Evolutionary conservation across 2,888 invertebrate genomes (phyloP).

Genomic region (Melieria picta): DNA sequence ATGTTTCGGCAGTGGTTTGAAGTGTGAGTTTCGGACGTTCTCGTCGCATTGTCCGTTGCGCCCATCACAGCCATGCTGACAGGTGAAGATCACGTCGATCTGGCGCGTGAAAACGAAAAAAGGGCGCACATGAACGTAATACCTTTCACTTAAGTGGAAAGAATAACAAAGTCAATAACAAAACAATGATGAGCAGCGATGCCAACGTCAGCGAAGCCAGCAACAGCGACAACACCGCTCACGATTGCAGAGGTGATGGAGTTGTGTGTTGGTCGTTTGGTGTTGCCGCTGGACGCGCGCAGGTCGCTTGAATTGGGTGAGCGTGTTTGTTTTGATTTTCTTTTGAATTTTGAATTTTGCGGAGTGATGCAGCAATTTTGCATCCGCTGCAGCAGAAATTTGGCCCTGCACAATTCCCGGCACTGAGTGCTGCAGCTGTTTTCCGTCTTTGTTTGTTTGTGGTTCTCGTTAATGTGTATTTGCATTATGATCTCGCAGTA

Average conservation of each 20-base stretch:
- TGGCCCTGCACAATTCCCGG: not conserved
- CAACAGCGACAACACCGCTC: slow-evolving; percentile 1
- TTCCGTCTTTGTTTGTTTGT: not conserved
- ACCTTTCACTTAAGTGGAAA: not conserved
- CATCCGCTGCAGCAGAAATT: too few species aligned
- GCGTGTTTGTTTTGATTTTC: slow-evolving; percentile 55
- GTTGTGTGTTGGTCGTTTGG: too few species aligned
- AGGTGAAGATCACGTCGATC: slow-evolving; percentile 33
- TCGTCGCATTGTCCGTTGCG: slow-evolving; percentile 52
- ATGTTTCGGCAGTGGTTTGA: slow-evolving; percentile 46
- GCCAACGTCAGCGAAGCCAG: not conserved
- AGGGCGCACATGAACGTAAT: slow-evolving; percentile 6
- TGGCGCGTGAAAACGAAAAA: not conserved
- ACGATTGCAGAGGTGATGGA: not conserved
- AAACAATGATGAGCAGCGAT: slow-evolving; percentile 12
- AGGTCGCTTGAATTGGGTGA: slow-evolving; percentile 6
- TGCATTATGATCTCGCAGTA: too few species aligned
- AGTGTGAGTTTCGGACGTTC: slow-evolving; percentile 59
- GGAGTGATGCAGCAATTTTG: slow-evolving; percentile 40
- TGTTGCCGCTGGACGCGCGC: not conserved
- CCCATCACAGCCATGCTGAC: slow-evolving; percentile 30
- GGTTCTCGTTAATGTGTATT: slow-evolving; percentile 33
- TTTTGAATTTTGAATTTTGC: slow-evolving; percentile 56
- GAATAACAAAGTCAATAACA: not conserved
- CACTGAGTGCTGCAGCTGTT: slow-evolving; percentile 22